Evolutionary conservation across 2,113 vertebrate species (phyloP), one percentile per base, ranked within the genome.

Genomic region (Crocuta crocuta): DNA sequence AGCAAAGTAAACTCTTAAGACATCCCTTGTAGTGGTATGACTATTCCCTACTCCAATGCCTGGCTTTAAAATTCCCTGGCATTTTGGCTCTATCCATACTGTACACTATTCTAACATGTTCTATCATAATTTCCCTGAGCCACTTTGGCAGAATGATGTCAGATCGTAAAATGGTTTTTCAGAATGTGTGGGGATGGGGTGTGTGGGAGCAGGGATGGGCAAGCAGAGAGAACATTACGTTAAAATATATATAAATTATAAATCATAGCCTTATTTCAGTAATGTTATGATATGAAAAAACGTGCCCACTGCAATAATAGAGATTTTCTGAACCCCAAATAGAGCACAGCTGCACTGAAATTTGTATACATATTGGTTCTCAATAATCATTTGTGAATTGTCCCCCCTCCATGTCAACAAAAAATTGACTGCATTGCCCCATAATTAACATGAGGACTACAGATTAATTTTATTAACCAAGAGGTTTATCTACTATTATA

Each of bases 381-480:
- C 66, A 70, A 45, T 74, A 83, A 95, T 83, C 39, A 96, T 7
- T 31, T 90, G 1, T n/a, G 68, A 68, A n/a, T 80, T 94, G 50
- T 17, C 23, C 35, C 48, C 66, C 65, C 28, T 89, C 63, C n/a
- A 6, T 43, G 63, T 79, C 43, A 96, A 93, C 74, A 81, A 90
- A 94, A 80, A 92, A 58, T n/a, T 48, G 74, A 78, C 50, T 82
- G 21, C 17, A 73, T 1, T 76, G 16, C 26, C 58, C 53, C 33
- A 10, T 16, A 94, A 66, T 90, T 88, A 97, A 80, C 43, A 31
- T 96, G 11, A 16, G 92, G 58, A 65, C 43, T 95, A 95, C 5
- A 39, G 66, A 79, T 79, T 93, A 86, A 93, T 71, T 91, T 92
- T 70, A 76, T 71, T 95, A 93, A 24, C n/a, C 16, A 66, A 94